phyloP scores from a whole-genome alignment of 2,113 vertebrate species.

The Lepus timidus region DNA sequence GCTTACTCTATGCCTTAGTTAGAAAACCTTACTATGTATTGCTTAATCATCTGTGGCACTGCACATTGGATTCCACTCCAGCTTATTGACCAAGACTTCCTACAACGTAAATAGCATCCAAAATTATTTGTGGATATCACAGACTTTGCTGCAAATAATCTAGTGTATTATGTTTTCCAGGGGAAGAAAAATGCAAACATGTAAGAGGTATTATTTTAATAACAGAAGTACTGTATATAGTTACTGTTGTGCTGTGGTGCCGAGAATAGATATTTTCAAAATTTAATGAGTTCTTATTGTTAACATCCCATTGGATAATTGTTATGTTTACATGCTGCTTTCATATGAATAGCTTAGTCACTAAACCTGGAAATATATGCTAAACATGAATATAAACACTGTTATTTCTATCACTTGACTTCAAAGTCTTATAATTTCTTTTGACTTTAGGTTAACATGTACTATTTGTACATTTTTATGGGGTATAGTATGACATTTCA shows the following conservation, averaged over 20 bases:
- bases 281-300: conserved; percentile 7
- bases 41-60: conserved; percentile 47
- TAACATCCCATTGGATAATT: conserved; percentile 32
- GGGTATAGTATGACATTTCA: too few relatives aligned
- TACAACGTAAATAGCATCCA: conserved; percentile 29
- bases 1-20: not conserved
- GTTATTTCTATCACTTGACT: not conserved
- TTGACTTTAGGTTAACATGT: too few relatives aligned
- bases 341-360: conserved; percentile 39
- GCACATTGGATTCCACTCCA: conserved; percentile 18
- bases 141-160: not conserved
- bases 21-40: conserved; percentile 42
- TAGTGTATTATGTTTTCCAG: not conserved
- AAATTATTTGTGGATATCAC: conserved; percentile 25
- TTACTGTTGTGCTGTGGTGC: not conserved
- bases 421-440: not conserved
- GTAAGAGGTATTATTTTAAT: conserved; percentile 44
- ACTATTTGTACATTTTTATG: too few relatives aligned
- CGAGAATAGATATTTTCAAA: not conserved
- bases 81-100: conserved; percentile 8
- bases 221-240: not conserved
- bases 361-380: not conserved
- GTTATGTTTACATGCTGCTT: not conserved
- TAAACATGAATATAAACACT: conserved; percentile 17
- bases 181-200: not conserved